Evolutionary conservation across 2,888 invertebrate genomes (phyloP), one percentile per base, ranked within the genome.

Genomic region (Pachydiplax longipennis): DNA sequence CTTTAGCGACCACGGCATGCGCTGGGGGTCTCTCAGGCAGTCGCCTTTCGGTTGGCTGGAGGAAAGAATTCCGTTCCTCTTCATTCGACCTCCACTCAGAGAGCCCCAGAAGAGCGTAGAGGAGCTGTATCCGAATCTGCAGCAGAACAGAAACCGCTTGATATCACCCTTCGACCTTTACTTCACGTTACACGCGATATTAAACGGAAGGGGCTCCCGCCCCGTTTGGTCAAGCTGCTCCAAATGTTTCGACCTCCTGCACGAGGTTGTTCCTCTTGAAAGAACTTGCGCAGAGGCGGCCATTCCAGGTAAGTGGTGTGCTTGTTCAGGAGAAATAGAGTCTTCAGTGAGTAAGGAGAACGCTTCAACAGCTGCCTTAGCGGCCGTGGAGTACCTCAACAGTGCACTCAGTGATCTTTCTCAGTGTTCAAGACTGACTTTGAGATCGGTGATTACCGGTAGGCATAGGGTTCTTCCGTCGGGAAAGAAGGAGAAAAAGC

Each of bases 61-160:
- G 91, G 94, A 94, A 91, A 92, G 94, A 31, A 92, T 94, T 82
- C 94, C 94, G 0, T 93, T 94, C 90, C 92, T 94, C 91, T 93
- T 93, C 82, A 90, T 94, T 0, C 92, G 93, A 10, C 92, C 1
- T 93, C 96, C 8, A 93, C 98, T 91, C 99, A 99, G 0, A 93
- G 96, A 95, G 97, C 98, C 94, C 94, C 94, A 91, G 93, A 95
- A 18, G 95, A 94, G 90, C 97, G 96, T 93, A 95, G 95, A 73
- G 1, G 91, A 94, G 6, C 96, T 97, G 0, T 44, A 81, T 2
- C 58, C 87, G 37, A 37, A 37, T 18, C 87, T 87, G 3, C 35
- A n/a, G 18, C 15, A 18, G n/a, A 87, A 87, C n/a, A n/a, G 87
- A 3, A 61, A 87, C 37, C 87, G 87, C 13, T 61, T 87, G 61